Evolutionary conservation across 2,113 vertebrate species (phyloP), one percentile per base, ranked within the genome.

Genomic region (Pterocles orientalis): DNA sequence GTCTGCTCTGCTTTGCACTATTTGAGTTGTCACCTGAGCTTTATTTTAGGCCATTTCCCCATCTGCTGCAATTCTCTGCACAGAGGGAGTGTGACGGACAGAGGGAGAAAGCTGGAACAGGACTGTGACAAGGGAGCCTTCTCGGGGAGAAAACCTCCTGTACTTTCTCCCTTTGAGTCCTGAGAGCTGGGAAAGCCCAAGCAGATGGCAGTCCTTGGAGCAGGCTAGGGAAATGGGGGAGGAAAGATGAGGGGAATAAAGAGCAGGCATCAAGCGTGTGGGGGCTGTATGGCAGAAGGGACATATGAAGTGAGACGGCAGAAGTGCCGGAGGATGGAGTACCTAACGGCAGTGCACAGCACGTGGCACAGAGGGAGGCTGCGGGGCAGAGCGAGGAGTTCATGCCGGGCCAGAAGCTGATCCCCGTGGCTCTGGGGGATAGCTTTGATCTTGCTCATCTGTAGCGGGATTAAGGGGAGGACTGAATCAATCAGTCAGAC

Each of bases 311-410:
- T 39, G 28, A 39, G 24, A 31, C 45, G 33, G 11, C 29, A 69
- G 51, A 26, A 78, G 12, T 51, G 33, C 41, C 1, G 12, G 57
- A 56, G 56, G 33, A 34, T 19, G 18, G 2, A 20, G 2, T 54
- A 31, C 11, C 9, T 33, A 25, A 51, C 3, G 5, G 33, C 33
- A 51, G n/a, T 23, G 57, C 33, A 20, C 24, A 15, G 65, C 17
- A 25, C 2, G 1, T 8, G 6, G 4, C 0, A 0, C 34, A 48
- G 14, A 48, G 50, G 8, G 45, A 70, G 28, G 41, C 48, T 73
- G 14, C 61, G 62, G 57, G 36, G 34, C 29, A 51, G n/a, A 80
- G 4, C 0, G 0, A 71, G 47, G 24, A 68, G 23, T 69, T 89
- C 33, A 4, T 66, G 33, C 31, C 0, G 0, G n/a, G 23, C 33